Evolutionary conservation across 2,888 invertebrate genomes (phyloP), one percentile per base, ranked within the genome.

Genomic region (Hoplodrina blanda): DNA sequence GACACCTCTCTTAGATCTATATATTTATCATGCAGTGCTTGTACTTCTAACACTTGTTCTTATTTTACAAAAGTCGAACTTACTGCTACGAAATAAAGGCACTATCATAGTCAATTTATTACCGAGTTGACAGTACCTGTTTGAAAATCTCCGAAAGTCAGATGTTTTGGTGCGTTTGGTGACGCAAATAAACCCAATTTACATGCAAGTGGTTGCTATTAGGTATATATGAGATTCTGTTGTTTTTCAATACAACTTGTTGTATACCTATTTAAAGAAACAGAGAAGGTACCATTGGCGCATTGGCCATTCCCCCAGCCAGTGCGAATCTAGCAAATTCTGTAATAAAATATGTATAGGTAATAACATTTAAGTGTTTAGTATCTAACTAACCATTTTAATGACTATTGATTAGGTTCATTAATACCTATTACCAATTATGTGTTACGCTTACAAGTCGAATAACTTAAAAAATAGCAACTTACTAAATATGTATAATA

Each of bases 281-380:
- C 8, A 37, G n/a, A 41, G 13, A 0, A 13, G 13, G 11, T 41
- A 13, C 41, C 11, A 1, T 5, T 63, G n/a, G n/a, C n/a, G n/a
- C n/a, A 49, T 49, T 49, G 46, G 25, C 5, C 54, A 37, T 15
- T 66, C n/a, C n/a, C n/a, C n/a, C 19, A 19, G 19, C 25, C 50
- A 41, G 30, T 41, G 17, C 37, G 20, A 56, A 30, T 50, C 13
- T 53, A 52, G n/a, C 52, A 33, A 17, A 11, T 44, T 20, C 8
- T 25, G 25, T 25, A 25, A 25, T 25, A 25, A 25, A 33, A 37
- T n/a, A 17, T 59, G 20, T 44, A 44, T 20, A n/a, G n/a, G n/a
- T n/a, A 52, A 41, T 30, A 33, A 59, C 59, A 25, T 44, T 50
- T 19, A 52, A 25, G 59, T 46, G 52, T 20, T 60, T 44, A 33